These are phyloP conservation scores for Nothocercus julius DNA, from an alignment of 2,113 vertebrate species.

Conservation along the genomic window DNA sequence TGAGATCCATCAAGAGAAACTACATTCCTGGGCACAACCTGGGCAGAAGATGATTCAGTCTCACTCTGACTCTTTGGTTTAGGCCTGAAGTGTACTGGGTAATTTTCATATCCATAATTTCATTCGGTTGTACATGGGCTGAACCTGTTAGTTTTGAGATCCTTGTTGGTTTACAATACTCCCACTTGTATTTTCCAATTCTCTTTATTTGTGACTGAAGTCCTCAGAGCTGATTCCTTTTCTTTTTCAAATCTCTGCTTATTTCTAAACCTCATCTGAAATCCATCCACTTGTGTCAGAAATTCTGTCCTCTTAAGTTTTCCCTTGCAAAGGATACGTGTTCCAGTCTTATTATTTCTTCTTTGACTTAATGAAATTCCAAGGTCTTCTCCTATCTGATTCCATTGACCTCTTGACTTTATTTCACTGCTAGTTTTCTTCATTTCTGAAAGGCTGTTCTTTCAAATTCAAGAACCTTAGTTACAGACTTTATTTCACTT, in stretches of 20 bases:
- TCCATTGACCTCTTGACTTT: neutral
- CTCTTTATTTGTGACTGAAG: neutral
- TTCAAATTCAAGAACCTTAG: neutral
- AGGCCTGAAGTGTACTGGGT: neutral
- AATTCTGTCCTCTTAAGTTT: neutral
- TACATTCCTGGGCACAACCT: neutral
- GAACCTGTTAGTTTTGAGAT: neutral
- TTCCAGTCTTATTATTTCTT: neutral
- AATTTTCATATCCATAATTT: neutral
- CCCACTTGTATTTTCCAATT: neutral
- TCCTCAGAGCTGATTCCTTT: neutral
- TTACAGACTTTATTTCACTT: neutral
- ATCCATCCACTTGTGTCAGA: neutral
- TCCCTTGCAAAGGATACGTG: neutral
- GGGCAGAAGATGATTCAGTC: neutral
- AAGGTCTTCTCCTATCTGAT: neutral
- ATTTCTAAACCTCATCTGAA: neutral
- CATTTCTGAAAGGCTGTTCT: neutral
- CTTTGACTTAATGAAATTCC: neutral
- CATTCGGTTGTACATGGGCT: neutral
- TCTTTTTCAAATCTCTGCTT: neutral
- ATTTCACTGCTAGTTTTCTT: neutral
- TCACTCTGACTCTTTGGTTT: neutral
- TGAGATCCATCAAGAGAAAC: neutral
- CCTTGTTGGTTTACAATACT: neutral